A percentile compares a stretch with the other conserved stretches of the same genome.
phyloP scores from a whole-genome alignment of 2,797 vertebrate species.

The Australoheros facetus region DNA sequence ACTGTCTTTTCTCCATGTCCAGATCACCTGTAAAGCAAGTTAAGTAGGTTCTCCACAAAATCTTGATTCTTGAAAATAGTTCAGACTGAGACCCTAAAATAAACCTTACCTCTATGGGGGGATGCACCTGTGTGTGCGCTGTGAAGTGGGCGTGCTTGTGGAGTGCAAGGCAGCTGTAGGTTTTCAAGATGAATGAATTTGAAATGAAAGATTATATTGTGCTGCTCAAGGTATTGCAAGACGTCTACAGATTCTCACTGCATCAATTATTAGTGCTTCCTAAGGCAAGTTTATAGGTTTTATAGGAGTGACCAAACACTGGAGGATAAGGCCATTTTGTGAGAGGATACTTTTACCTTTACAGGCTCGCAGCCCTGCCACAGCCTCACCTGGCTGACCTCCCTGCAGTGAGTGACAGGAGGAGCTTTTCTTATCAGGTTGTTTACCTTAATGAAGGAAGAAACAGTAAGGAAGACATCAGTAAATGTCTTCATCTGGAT shows the following conservation, averaged over 20 bases:
- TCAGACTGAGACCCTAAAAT: not conserved
- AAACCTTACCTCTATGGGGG: conserved; percentile 44
- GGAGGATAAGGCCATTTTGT: not conserved
- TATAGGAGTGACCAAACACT: not conserved
- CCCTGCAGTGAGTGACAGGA: conserved; percentile 33
- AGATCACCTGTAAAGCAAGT: conserved; percentile 8
- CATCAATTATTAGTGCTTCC: not conserved
- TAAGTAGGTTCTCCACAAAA: not conserved
- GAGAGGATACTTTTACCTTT: conserved; percentile 44
- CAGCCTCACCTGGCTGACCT: conserved; percentile 58
- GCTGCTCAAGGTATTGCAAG: not conserved
- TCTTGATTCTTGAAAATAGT: not conserved
- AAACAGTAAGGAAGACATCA: not conserved
- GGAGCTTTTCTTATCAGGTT: conserved; percentile 43
- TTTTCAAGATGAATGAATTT: conserved; percentile 10
- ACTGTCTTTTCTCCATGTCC: not conserved
- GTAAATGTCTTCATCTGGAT: not conserved
- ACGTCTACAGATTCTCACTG: not conserved
- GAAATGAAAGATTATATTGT: not conserved
- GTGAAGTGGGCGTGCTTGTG: conserved; percentile 5
- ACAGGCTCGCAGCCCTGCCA: conserved; percentile 51
- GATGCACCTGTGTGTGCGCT: not conserved
- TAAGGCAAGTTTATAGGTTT: not conserved
- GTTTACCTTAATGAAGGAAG: conserved; percentile 38
- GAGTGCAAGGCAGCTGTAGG: not conserved